These are phyloP conservation scores for Drosophila putrida DNA, from an alignment of 2,888 invertebrate species.

Conservation along the genomic window DNA sequence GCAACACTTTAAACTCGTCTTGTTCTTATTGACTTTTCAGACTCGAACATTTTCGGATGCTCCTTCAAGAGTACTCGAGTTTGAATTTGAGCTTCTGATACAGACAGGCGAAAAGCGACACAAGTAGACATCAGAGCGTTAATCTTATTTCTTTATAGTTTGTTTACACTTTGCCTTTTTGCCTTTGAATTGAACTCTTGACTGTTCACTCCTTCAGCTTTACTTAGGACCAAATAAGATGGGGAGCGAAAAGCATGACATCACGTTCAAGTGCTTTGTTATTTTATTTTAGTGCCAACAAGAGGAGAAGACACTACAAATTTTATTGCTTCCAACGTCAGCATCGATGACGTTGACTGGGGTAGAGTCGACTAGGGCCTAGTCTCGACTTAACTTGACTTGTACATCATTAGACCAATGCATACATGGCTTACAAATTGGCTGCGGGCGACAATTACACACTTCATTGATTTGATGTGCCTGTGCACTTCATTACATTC, in stretches of 20 bases:
- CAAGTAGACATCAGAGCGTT: slow-evolving; percentile 27
- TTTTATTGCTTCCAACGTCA: slow-evolving; percentile 29
- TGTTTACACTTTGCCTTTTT: slow-evolving; percentile 55
- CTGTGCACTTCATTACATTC: slow-evolving; percentile 50
- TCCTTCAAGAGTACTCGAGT: slow-evolving; percentile 19
- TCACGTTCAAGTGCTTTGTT: slow-evolving; percentile 59
- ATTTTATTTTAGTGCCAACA: slow-evolving; percentile 38
- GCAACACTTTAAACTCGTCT: slow-evolving; percentile 51
- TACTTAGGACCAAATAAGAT: slow-evolving; percentile 14
- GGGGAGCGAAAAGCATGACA: slow-evolving; percentile 38
- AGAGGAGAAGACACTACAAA: slow-evolving; percentile 6
- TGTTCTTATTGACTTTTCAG: slow-evolving; percentile 55
- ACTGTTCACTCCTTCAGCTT: slow-evolving; percentile 36
- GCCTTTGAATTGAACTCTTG: slow-evolving; percentile 35
- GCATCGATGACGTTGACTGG: neutral
- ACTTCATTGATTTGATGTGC: slow-evolving; percentile 58
- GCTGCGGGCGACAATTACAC: slow-evolving; percentile 57
- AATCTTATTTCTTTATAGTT: slow-evolving; percentile 64
- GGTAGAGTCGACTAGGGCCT: neutral
- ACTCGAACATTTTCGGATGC: slow-evolving; percentile 42
- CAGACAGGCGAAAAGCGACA: slow-evolving; percentile 2
- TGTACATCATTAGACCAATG: slow-evolving; percentile 23
- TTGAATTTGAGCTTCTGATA: slow-evolving; percentile 6
- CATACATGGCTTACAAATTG: slow-evolving; percentile 38
- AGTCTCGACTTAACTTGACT: slow-evolving; percentile 1